Evolutionary conservation across 2,113 vertebrate species (phyloP), one percentile per base, ranked within the genome.

Genomic region (Amphiprion ocellaris): DNA sequence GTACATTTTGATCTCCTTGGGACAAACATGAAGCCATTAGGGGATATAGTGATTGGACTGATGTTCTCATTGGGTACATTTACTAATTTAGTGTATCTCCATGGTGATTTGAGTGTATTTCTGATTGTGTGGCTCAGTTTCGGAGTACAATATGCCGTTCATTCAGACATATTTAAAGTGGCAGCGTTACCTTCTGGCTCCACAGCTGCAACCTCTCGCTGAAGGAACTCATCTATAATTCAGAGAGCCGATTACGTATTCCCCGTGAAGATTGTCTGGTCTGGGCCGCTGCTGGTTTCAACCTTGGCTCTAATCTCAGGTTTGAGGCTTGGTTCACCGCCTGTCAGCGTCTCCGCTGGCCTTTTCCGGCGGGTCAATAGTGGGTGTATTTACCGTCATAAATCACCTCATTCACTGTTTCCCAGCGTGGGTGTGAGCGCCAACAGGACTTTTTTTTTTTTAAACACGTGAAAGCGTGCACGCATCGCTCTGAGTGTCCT

Each of bases 221-320:
- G 64, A 39, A 75, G 14, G 23, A 50, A 1, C 41, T 6, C 83
- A 76, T 92, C 81, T 79, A 90, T 93, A 81, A 92, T 91, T 90
- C 41, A 93, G 58, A 19, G 28, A 14, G 2, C n/a, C 46, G 11
- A 67, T 84, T 89, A 21, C 68, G 83, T 56, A 92, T 92, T 92
- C 90, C 55, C 30, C 66, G 28, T 72, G 63, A 86, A 75, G 81
- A 82, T 59, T 41, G 81, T 84, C 77, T 82, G 37, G 78, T 85
- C 87, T 86, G 81, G 73, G 46, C 76, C 24, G 19, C 83, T 77
- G 73, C 64, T 49, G 74, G 60, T 75, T 63, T 55, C 63, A 64
- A 58, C 74, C 63, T 81, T 39, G 64, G 72, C 78, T 60, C 71
- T 77, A 11, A 78, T 62, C 37, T 65, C 14, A 19, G 2, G 54